Evolutionary conservation across 2,888 invertebrate species (phyloP).

Genomic region (Oxyscelio sp.): DNA sequence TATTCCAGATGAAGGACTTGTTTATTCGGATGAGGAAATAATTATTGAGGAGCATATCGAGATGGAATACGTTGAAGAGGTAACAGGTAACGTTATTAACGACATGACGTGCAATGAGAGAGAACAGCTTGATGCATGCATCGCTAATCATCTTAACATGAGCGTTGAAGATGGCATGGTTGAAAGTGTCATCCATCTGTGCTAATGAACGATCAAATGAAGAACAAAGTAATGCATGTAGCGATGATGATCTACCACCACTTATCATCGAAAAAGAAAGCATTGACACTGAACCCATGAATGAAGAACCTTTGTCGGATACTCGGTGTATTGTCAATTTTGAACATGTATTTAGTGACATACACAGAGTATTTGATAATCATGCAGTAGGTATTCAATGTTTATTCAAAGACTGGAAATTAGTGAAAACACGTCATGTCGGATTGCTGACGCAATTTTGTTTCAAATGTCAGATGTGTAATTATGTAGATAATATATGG

Average conservation of each 20-base stretch:
- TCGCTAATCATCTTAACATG: too few species aligned
- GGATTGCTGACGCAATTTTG: slow-evolving; percentile 10
- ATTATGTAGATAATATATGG: slow-evolving; percentile 30
- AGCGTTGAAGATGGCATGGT: too few species aligned
- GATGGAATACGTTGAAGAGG: too few species aligned
- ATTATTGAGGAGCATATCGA: too few species aligned
- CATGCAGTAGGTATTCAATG: background rate
- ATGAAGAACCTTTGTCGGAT: background rate
- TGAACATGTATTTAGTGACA: background rate
- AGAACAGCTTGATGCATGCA: too few species aligned
- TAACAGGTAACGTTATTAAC: too few species aligned
- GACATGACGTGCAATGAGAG: too few species aligned
- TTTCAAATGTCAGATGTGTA: slow-evolving; percentile 21
- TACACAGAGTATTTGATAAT: slow-evolving; percentile 10
- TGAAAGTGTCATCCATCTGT: too few species aligned
- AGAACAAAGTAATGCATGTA: background rate
- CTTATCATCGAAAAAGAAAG: background rate
- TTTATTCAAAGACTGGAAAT: slow-evolving; percentile 4
- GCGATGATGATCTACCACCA: background rate
- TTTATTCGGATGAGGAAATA: too few species aligned
- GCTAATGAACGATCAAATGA: background rate
- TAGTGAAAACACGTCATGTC: too few species aligned
- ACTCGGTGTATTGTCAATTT: background rate
- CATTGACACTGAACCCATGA: background rate
- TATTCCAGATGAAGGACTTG: too few species aligned